Evolutionary conservation across 35 echinoderm and acorn worm species (phyloP).

Genomic region (Amphiura filiformis): DNA sequence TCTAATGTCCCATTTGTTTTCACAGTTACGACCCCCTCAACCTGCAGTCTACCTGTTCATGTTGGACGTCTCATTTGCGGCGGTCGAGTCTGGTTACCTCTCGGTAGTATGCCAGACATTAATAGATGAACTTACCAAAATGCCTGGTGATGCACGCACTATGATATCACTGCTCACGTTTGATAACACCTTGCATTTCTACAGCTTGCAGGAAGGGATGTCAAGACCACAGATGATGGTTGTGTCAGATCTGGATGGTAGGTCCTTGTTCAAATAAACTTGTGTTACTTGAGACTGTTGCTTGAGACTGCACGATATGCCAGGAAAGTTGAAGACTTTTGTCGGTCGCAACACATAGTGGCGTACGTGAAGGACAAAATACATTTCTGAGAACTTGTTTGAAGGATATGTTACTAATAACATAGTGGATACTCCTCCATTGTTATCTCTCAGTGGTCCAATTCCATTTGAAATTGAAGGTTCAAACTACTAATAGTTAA

Average conservation of each 20-base stretch:
- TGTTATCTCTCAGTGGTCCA: too few relatives aligned
- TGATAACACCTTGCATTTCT: constrained; percentile 98
- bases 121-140: constrained; percentile 69
- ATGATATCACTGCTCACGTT: constrained; percentile 89
- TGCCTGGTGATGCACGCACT: constrained; percentile 90
- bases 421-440: too few relatives aligned
- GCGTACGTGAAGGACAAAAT: too few relatives aligned
- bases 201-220: constrained; percentile 82
- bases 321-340: too few relatives aligned
- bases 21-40: constrained; percentile 94
- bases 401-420: too few relatives aligned
- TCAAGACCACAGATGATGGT: constrained; percentile 95
- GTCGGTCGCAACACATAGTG: too few relatives aligned
- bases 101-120: constrained; percentile 84
- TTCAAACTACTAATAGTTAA: too few relatives aligned
- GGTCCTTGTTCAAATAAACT: background rate
- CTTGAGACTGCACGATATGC: too few relatives aligned
- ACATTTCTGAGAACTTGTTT: too few relatives aligned
- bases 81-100: constrained; percentile 90
- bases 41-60: constrained; percentile 96
- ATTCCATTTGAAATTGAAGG: too few relatives aligned
- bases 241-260: constrained; percentile 92
- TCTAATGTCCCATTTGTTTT: too few relatives aligned
- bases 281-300: too few relatives aligned
- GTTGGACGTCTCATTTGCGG: constrained; percentile 89